Evolutionary conservation across 2,797 vertebrate genomes (phyloP).

Genomic region (Hybognathus amarus): DNA sequence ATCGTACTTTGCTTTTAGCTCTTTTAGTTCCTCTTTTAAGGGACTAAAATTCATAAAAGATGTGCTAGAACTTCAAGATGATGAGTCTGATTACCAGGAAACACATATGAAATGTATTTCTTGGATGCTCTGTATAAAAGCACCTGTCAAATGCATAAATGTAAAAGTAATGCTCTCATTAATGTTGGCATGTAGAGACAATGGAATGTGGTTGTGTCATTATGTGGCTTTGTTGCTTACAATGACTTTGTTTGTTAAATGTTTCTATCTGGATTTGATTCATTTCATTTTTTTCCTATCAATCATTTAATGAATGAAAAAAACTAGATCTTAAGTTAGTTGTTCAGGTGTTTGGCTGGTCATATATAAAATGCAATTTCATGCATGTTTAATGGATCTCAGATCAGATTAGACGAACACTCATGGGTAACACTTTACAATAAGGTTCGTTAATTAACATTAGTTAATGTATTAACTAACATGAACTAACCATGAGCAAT

Average conservation of each 20-base stretch:
- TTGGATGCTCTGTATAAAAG: conserved; percentile 1
- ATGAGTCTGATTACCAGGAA: neutral
- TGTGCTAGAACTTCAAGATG: neutral
- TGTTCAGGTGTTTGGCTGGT: neutral
- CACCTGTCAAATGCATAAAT: neutral
- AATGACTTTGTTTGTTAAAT: neutral
- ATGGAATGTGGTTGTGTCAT: neutral
- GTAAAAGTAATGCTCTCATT: neutral
- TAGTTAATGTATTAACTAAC: too few species aligned
- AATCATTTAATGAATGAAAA: neutral
- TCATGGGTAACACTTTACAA: too few species aligned
- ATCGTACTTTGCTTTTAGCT: conserved; percentile 1
- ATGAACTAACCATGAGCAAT: too few species aligned
- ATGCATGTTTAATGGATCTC: conserved; percentile 2
- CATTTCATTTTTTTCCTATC: neutral
- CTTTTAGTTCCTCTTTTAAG: neutral
- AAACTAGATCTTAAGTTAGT: neutral
- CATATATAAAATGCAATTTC: neutral
- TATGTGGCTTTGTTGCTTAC: neutral
- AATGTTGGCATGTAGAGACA: neutral
- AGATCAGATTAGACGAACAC: conserved; percentile 16
- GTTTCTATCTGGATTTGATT: conserved; percentile 9
- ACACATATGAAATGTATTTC: neutral
- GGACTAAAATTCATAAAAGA: neutral
- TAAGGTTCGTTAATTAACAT: too few species aligned